Evolutionary conservation across 2,797 vertebrate species (phyloP).

Genomic region (Miichthys miiuy): DNA sequence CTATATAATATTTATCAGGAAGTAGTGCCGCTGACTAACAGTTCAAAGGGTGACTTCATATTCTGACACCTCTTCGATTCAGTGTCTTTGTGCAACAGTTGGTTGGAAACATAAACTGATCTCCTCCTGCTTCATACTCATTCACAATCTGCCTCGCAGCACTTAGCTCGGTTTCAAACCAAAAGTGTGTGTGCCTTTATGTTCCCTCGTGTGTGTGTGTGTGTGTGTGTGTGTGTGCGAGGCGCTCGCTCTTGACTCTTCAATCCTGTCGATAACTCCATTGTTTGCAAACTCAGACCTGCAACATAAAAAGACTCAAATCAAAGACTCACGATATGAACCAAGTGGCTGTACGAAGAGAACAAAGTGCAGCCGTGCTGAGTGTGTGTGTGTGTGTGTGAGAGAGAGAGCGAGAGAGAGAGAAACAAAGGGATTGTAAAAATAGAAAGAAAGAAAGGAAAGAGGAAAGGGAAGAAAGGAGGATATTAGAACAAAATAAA

Average conservation of each 20-base stretch:
- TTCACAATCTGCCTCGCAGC: slow-evolving; percentile 6
- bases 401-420: not conserved
- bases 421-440: slow-evolving; percentile 5
- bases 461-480: slow-evolving; percentile 5
- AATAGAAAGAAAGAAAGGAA: slow-evolving; percentile 2
- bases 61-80: not conserved
- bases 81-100: not conserved
- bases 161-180: not conserved
- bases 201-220: not conserved
- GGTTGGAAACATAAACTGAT: not conserved
- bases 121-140: slow-evolving; percentile 3
- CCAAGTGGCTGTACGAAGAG: slow-evolving; percentile 37
- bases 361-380: slow-evolving; percentile 51
- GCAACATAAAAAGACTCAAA: slow-evolving; percentile 53
- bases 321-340: slow-evolving; percentile 47
- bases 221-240: not conserved
- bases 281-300: slow-evolving; percentile 52
- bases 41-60: not conserved
- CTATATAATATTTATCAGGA: too few species aligned
- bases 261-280: slow-evolving; percentile 38
- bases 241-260: not conserved
- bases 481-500: slow-evolving; percentile 13
- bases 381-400: slow-evolving; percentile 28
- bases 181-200: not conserved
- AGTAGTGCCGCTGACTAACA: not conserved